Evolutionary conservation across 2,797 vertebrate species (phyloP), one percentile per base, ranked within the genome.

Genomic region (Manis pentadactyla): DNA sequence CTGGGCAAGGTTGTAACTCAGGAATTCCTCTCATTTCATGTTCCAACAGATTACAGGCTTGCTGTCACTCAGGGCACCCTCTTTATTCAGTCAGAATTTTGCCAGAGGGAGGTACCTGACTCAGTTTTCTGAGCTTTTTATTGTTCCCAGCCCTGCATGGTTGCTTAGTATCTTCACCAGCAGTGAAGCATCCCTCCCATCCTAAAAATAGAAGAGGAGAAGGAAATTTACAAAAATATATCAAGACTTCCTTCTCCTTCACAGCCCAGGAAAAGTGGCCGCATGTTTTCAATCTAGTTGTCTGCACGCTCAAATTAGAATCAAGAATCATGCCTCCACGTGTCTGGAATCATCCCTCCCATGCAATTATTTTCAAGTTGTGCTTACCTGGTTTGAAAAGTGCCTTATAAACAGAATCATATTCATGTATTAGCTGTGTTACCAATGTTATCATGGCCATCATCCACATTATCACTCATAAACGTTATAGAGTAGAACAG

Each of bases 201-300:
- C 53, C 96, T 96, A 96, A 97, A 96, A 94, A 92, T 79, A 96
- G 94, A 97, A 84, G 71, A 96, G 73, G n/a, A 86, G 69, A 87
- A 95, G 68, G 57, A 94, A 86, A 97, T 66, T 93, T 71, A 83
- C 27, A 74, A 90, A 96, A 94, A 90, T 81, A 73, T 25, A 83
- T 53, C 49, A 74, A 89, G 42, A 88, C 75, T 69, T n/a, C 71
- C 42, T 55, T 78, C 84, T 64, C 53, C 27, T 91, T 89, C 27
- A 73, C 42, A 94, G 53, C 61, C 39, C 57, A 78, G 77, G 59
- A 93, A 93, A 89, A 92, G 83, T 51, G 53, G 86, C 55, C 68
- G 82, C 13, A 68, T 14, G 42, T 34, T 88, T 61, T 73, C 69
- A 85, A 93, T 64, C 66, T 95, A 96, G 90, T 97, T 95, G 95